phyloP scores from a whole-genome alignment of 2,888 invertebrate species.

The Hemithea aestivaria region DNA sequence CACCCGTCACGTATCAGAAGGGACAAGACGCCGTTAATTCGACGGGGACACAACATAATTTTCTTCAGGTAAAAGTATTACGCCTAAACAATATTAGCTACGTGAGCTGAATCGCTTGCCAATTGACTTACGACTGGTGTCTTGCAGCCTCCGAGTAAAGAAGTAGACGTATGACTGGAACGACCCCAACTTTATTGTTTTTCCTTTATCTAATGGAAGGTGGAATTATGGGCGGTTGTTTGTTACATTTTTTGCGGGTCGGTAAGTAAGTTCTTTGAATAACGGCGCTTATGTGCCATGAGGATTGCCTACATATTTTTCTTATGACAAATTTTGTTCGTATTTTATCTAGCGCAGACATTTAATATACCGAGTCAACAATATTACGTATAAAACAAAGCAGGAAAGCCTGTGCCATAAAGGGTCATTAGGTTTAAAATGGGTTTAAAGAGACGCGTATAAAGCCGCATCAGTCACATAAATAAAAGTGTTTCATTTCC shows the following conservation, averaged over 20 bases:
- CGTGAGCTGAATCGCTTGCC: conserved; percentile 55
- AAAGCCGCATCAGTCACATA: conserved; percentile 21
- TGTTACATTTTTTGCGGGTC: conserved; percentile 14
- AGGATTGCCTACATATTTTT: neutral
- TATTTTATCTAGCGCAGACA: no score
- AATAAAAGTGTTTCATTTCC: conserved; percentile 23
- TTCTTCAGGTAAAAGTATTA: conserved; percentile 64
- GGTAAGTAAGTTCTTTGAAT: conserved; percentile 11
- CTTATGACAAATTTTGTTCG: no score
- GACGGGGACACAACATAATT: conserved; percentile 59
- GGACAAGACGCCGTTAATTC: conserved; percentile 48
- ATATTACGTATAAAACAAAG: no score
- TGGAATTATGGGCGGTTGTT: conserved; percentile 22
- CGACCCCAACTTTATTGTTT: conserved; percentile 30
- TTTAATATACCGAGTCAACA: no score
- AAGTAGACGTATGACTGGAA: conserved; percentile 28
- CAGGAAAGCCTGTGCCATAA: no score
- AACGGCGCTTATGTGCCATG: conserved; percentile 7
- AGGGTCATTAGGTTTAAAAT: no score
- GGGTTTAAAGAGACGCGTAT: conserved; percentile 10
- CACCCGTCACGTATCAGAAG: conserved; percentile 23
- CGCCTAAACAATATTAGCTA: conserved; percentile 64
- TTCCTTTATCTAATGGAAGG: conserved; percentile 29
- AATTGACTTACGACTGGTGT: conserved; percentile 45
- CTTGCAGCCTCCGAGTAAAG: conserved; percentile 19